These are phyloP conservation scores for Campoletis sonorensis DNA, from an alignment of 1,140 invertebrate genomes.

Conservation along the genomic window DNA sequence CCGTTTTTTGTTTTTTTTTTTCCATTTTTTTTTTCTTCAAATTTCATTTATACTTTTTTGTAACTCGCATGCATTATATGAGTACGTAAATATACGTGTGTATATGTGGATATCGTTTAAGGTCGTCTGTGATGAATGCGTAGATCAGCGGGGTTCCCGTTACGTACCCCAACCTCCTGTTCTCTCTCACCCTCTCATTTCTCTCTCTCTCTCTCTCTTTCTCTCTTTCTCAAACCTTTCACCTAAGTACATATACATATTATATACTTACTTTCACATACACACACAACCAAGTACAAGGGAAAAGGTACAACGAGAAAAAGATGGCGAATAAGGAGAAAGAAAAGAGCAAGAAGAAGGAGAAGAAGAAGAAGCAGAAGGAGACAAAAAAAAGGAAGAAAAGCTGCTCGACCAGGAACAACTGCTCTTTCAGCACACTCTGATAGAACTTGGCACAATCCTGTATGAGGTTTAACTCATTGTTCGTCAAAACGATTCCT, in stretches of 20 bases:
- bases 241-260: conserved; percentile 34
- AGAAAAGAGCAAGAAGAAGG: background rate
- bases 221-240: conserved; percentile 39
- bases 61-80: background rate
- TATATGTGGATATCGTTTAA: conserved; percentile 61
- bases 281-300: background rate
- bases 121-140: conserved; percentile 66
- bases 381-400: conserved; percentile 33
- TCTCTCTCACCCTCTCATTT: conserved; percentile 34
- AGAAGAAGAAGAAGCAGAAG: conserved; percentile 30
- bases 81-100: background rate
- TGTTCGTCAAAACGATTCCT: conserved; percentile 48
- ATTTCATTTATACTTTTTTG: conserved; percentile 8
- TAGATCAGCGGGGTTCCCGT: conserved; percentile 61
- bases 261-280: conserved; percentile 49
- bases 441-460: conserved; percentile 52
- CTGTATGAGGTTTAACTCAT: conserved; percentile 41
- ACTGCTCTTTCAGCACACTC: conserved; percentile 31
- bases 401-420: conserved; percentile 54
- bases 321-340: conserved; percentile 1
- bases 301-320: conserved; percentile 22
- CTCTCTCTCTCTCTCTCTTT: conserved; percentile 30
- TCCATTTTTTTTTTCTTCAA: background rate
- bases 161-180: conserved; percentile 60
- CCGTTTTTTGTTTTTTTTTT: conserved; percentile 13